Conservation (phyloP, 2,797 vertebrate species). For the Allobates femoralis region DNA sequence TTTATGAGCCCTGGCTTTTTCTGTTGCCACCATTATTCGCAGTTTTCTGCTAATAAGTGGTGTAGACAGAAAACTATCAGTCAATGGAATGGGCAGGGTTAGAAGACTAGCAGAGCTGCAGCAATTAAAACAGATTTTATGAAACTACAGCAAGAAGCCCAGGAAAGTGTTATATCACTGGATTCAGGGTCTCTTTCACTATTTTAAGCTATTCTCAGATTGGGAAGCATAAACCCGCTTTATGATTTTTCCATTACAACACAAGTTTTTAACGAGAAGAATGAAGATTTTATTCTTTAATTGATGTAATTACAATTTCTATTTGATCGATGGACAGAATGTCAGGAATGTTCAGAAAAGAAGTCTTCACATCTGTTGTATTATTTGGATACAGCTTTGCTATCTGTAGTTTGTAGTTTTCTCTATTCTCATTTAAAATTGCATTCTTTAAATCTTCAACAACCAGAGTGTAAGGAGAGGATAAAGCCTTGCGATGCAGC, state of each 20-base stretch:
- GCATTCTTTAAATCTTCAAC: background rate
- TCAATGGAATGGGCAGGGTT: too few species aligned
- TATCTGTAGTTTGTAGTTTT: background rate
- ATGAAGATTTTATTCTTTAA: background rate
- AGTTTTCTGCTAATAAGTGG: too few species aligned
- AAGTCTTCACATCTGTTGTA: background rate
- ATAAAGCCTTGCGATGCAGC: background rate
- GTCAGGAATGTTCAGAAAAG: background rate
- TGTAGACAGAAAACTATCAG: too few species aligned
- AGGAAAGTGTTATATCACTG: too few species aligned
- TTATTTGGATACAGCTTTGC: background rate
- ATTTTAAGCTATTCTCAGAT: too few species aligned
- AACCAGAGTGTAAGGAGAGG: constrained; percentile 5
- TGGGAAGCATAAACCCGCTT: too few species aligned
- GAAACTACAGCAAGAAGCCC: too few species aligned
- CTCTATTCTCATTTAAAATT: constrained; percentile 16
- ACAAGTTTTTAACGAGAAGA: background rate
- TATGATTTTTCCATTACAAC: background rate
- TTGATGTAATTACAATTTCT: background rate
- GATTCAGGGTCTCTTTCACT: too few species aligned
- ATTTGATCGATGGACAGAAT: background rate
- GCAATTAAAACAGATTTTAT: too few species aligned
- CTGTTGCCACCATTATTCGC: too few species aligned
- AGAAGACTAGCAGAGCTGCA: too few species aligned
- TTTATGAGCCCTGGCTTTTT: too few species aligned